phyloP scores from a whole-genome alignment of 2,113 vertebrate genomes.

The Xenopus borealis region DNA sequence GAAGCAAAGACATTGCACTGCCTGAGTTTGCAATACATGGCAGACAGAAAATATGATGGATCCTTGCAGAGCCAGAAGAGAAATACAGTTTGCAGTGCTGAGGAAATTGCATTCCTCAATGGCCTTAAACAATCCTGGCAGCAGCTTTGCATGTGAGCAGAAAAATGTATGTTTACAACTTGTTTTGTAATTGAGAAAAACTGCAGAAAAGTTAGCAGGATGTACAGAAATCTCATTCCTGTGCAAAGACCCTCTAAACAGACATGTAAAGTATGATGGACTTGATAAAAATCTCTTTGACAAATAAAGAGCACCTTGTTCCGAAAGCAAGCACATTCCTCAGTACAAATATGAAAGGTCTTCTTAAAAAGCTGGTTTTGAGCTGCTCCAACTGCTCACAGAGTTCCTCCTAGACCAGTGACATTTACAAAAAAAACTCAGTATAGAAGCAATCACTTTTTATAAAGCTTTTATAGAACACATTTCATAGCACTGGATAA shows the following conservation, averaged over 20 bases:
- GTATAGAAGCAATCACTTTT: not conserved
- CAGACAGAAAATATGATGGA: too few relatives aligned
- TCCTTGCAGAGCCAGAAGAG: too few relatives aligned
- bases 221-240: constrained; percentile 3
- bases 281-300: constrained; percentile 1
- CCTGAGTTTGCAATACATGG: too few relatives aligned
- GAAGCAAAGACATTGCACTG: too few relatives aligned
- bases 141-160: not conserved
- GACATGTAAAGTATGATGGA: not conserved
- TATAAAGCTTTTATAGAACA: too few relatives aligned
- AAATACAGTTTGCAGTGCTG: too few relatives aligned
- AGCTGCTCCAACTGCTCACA: constrained; percentile 28
- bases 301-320: constrained; percentile 39
- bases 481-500: too few relatives aligned
- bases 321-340: constrained; percentile 37
- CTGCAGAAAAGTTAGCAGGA: not conserved
- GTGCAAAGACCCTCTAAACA: not conserved
- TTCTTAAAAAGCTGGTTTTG: constrained; percentile 7
- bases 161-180: not conserved
- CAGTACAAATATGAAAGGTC: constrained; percentile 39
- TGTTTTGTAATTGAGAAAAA: not conserved
- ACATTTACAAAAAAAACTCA: not conserved
- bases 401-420: constrained; percentile 20
- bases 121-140: constrained; percentile 10
- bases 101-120: not conserved